phyloP scores from a whole-genome alignment of 2,113 vertebrate genomes.

The Chrysemys picta region DNA sequence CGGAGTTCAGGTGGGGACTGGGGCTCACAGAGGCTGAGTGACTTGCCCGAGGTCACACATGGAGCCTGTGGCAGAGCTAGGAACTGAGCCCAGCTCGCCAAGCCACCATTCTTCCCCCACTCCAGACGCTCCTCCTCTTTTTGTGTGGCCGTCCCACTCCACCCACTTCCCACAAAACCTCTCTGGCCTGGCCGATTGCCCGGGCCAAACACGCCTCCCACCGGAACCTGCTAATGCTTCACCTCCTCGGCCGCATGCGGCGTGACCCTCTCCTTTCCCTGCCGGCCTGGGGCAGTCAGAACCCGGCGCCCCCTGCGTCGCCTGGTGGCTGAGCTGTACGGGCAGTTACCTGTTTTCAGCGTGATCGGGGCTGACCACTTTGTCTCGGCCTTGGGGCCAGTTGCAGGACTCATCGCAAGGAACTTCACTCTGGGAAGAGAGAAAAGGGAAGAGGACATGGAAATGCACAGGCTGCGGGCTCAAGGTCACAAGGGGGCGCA shows the following conservation, averaged over 20 bases:
- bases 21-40: not conserved
- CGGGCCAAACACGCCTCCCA: not conserved
- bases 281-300: too few relatives aligned
- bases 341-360: constrained; percentile 63
- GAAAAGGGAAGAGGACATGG: not conserved
- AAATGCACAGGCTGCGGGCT: not conserved
- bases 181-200: not conserved
- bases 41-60: too few relatives aligned
- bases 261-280: too few relatives aligned
- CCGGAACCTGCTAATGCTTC: too few relatives aligned
- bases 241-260: too few relatives aligned
- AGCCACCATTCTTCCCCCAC: too few relatives aligned
- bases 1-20: not conserved
- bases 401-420: constrained; percentile 35
- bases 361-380: not conserved
- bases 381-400: not conserved
- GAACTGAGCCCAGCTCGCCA: not conserved
- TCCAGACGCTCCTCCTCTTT: too few relatives aligned
- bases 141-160: not conserved
- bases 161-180: not conserved
- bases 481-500: not conserved
- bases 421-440: constrained; percentile 76
- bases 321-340: fast-evolving
- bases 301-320: too few relatives aligned
- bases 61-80: not conserved